A percentile compares a stretch with the other conserved stretches of the same genome.
Conservation (phyloP, 2,113 vertebrate species). For the Dryoscopus gambensis region DNA sequence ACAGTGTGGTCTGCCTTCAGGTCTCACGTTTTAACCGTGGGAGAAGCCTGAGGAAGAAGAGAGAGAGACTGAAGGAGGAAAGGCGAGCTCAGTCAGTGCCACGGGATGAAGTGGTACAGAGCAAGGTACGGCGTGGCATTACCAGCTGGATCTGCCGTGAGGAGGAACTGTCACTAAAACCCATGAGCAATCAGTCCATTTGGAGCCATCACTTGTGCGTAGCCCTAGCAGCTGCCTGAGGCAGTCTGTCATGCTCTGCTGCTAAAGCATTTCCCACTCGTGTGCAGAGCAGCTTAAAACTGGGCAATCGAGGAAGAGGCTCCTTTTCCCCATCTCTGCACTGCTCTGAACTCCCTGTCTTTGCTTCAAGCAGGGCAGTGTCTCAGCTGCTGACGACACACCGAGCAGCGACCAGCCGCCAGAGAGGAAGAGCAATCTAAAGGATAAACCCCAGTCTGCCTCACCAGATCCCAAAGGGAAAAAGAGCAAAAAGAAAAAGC, state of each 20-base stretch:
- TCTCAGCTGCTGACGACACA: slow-evolving; percentile 84
- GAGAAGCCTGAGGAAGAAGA: slow-evolving; percentile 89
- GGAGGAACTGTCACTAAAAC: neutral
- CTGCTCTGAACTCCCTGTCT: neutral
- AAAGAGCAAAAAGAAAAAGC: slow-evolving; percentile 74
- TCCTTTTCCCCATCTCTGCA: neutral
- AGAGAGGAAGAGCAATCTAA: slow-evolving; percentile 55
- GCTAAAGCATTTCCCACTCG: neutral
- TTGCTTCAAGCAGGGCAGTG: slow-evolving; percentile 78
- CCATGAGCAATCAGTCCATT: neutral
- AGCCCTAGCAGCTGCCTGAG: neutral
- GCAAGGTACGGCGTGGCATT: slow-evolving; percentile 69
- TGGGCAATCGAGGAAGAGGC: neutral
- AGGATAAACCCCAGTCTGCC: slow-evolving; percentile 55
- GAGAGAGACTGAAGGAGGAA: slow-evolving; percentile 91
- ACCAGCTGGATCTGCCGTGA: neutral
- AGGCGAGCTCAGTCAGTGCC: slow-evolving; percentile 94
- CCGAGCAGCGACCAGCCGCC: slow-evolving; percentile 84
- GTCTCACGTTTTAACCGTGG: slow-evolving; percentile 90
- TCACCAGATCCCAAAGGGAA: slow-evolving; percentile 68
- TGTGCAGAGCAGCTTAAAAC: neutral
- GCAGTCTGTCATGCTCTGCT: neutral
- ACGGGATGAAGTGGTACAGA: slow-evolving; percentile 85
- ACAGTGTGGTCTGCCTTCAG: slow-evolving; percentile 65
- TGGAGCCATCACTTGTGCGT: neutral